A percentile compares a stretch with the other conserved stretches of the same genome.
Conservation (phyloP, 2,888 invertebrate genomes). For the Caenorhabditis plicata region DNA sequence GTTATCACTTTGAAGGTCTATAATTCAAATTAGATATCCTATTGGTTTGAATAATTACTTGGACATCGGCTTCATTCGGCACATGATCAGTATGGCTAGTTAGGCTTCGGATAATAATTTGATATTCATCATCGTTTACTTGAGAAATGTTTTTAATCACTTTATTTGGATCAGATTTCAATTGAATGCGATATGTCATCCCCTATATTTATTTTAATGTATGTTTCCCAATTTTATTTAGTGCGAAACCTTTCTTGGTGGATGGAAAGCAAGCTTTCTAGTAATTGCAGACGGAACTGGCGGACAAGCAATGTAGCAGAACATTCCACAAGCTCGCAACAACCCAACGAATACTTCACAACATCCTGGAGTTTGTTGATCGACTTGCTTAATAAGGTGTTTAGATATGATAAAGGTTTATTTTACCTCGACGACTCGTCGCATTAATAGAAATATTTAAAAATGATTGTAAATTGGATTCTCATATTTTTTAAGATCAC, state of each 20-base stretch:
- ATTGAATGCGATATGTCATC: conserved; percentile 17
- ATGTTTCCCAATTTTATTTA: no score
- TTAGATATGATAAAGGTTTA: no score
- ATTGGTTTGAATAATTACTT: conserved; percentile 9
- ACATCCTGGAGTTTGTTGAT: conserved; percentile 15
- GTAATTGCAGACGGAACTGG: conserved; percentile 52
- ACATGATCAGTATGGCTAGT: conserved; percentile 10
- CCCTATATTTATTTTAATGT: no score
- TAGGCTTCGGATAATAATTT: conserved; percentile 14
- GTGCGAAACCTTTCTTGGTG: conserved; percentile 37
- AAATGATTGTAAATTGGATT: no score
- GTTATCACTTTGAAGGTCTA: conserved; percentile 18
- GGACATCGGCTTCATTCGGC: conserved; percentile 11
- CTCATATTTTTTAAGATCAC: no score
- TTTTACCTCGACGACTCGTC: no score
- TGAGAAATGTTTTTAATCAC: conserved; percentile 13
- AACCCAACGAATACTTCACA: conserved; percentile 22
- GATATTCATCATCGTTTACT: conserved; percentile 14
- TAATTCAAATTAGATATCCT: background rate
- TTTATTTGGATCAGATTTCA: conserved; percentile 17
- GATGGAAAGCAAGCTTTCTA: conserved; percentile 57
- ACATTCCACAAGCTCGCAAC: conserved; percentile 32
- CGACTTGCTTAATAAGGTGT: conserved; percentile 7
- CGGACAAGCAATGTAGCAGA: conserved; percentile 53
- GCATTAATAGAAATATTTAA: no score